Conservation (phyloP, 2,113 vertebrate species). For the Sapayoa aenigma region DNA sequence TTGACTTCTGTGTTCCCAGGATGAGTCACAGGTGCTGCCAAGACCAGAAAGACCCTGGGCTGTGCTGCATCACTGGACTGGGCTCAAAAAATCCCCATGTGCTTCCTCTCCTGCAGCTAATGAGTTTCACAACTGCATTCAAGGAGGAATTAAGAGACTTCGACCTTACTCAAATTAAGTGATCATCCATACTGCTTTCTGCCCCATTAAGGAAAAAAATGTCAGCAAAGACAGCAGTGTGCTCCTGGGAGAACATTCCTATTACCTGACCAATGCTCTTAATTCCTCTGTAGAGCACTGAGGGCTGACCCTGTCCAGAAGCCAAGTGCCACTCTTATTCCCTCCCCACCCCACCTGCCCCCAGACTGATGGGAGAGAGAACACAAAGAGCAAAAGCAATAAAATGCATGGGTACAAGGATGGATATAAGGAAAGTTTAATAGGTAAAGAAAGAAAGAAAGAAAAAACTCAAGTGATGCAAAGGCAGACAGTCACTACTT, state of each 20-base stretch:
- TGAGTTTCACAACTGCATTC: not conserved
- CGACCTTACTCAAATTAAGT: not conserved
- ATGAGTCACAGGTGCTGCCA: not conserved
- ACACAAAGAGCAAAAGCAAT: no score
- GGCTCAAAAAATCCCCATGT: not conserved
- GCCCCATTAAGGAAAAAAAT: not conserved
- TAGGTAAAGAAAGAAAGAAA: no score
- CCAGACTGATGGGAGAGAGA: no score
- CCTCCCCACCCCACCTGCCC: not conserved
- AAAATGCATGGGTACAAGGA: no score
- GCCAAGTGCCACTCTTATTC: rapidly evolving
- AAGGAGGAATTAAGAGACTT: not conserved
- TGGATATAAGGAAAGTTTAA: no score
- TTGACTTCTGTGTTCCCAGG: not conserved
- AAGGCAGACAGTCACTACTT: no score
- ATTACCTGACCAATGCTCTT: not conserved
- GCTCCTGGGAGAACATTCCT: not conserved
- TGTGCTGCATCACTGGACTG: not conserved
- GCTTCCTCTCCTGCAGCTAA: not conserved
- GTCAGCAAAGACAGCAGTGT: not conserved
- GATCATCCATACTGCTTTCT: not conserved
- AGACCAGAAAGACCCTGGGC: not conserved
- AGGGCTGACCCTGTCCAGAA: not conserved
- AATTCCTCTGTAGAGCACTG: not conserved
- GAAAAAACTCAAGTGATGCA: no score